phyloP scores from a whole-genome alignment of 2,113 vertebrate genomes.

The Lepidothrix coronata region DNA sequence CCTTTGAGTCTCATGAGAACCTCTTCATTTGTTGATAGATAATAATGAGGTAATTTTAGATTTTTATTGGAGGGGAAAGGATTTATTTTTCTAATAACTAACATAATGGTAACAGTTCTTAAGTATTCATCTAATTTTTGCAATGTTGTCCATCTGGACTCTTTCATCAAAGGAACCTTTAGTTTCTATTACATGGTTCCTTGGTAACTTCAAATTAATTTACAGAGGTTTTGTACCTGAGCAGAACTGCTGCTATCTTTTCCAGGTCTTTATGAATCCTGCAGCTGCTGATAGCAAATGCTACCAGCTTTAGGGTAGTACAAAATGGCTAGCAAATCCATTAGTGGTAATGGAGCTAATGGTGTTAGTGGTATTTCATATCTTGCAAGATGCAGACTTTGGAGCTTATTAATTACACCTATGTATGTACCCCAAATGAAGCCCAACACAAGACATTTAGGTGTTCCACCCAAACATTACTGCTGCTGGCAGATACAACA shows the following conservation, averaged over 20 bases:
- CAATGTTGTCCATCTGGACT: neutral
- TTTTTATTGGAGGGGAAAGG: neutral
- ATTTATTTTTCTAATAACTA: neutral
- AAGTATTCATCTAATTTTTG: neutral
- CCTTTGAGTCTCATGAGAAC: neutral
- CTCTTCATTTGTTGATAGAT: neutral
- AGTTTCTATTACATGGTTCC: neutral
- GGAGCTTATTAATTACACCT: neutral
- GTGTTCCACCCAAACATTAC: neutral
- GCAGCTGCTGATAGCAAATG: neutral
- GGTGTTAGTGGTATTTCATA: neutral
- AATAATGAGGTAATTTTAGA: neutral
- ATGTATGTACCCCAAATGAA: neutral
- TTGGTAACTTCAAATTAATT: neutral
- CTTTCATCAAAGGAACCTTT: neutral
- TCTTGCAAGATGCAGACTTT: neutral
- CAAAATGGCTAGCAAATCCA: neutral
- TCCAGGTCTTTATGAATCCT: neutral
- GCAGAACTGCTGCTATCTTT: neutral
- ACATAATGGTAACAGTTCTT: rapidly evolving
- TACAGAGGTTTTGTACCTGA: neutral
- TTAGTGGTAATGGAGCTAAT: neutral
- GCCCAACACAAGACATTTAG: neutral
- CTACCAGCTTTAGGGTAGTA: neutral
- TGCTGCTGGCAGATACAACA: neutral